Evolutionary conservation across 2,797 vertebrate genomes (phyloP).

Genomic region (Chelon auratus): DNA sequence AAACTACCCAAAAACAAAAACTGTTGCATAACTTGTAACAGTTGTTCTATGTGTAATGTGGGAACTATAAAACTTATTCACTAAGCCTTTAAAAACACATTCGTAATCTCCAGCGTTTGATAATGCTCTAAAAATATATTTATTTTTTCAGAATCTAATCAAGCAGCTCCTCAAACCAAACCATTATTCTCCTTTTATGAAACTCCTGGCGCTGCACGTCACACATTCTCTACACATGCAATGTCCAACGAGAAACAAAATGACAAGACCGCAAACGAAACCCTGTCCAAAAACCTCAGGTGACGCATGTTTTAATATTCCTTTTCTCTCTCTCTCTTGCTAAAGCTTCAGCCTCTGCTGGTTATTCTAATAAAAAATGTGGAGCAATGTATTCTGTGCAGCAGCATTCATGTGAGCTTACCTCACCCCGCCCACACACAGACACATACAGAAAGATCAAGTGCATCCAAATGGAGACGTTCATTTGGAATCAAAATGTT

Average conservation of each 20-base stretch:
- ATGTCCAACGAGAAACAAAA: constrained; percentile 6
- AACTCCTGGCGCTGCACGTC: too few species aligned
- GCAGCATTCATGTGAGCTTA: constrained; percentile 54
- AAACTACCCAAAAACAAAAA: constrained; percentile 21
- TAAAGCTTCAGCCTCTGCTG: constrained; percentile 47
- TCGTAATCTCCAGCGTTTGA: constrained; percentile 52
- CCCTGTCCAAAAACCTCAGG: constrained; percentile 25
- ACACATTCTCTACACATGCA: background rate
- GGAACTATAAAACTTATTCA: constrained; percentile 48
- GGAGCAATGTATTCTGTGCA: constrained; percentile 22
- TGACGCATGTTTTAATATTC: constrained; percentile 54
- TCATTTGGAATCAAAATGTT: constrained; percentile 11
- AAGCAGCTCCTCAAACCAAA: constrained; percentile 17
- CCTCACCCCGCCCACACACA: constrained; percentile 23
- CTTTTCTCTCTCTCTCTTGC: constrained; percentile 10
- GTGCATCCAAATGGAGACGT: constrained; percentile 44
- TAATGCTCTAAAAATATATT: constrained; percentile 39
- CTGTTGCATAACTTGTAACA: constrained; percentile 65
- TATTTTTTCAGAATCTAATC: constrained; percentile 30
- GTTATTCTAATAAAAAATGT: constrained; percentile 39
- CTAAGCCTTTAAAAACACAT: constrained; percentile 54
- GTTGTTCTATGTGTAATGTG: constrained; percentile 54
- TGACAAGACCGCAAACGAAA: constrained; percentile 34
- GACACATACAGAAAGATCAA: constrained; percentile 66
- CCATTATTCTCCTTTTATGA: constrained; percentile 4